Percentiles rank a stretch among this genome's conserved stretches.
phyloP scores from a whole-genome alignment of 2,888 invertebrate species.

The Mesorhabditis belari region DNA sequence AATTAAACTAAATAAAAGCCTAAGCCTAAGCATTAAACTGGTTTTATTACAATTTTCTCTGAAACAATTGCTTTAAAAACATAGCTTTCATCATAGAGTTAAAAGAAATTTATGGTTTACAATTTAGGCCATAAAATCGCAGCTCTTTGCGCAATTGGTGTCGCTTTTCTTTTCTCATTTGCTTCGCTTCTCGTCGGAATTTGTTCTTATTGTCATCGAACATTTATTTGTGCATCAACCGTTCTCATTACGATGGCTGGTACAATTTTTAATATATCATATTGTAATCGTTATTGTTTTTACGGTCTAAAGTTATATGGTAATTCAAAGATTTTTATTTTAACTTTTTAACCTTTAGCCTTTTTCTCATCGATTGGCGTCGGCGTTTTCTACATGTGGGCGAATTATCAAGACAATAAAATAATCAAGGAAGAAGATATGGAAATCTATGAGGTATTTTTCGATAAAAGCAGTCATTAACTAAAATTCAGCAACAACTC shows the following conservation, averaged over 20 bases:
- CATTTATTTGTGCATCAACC: slow-evolving; percentile 31
- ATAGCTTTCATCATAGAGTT: background rate
- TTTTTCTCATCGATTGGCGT: slow-evolving; percentile 34
- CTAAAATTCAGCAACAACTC: slow-evolving; percentile 37
- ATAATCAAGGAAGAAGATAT: slow-evolving; percentile 46
- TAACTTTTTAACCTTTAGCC: slow-evolving; percentile 20
- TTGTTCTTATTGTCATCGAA: slow-evolving; percentile 34
- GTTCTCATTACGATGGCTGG: slow-evolving; percentile 43
- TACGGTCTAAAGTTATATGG: too few relatives aligned
- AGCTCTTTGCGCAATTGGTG: slow-evolving; percentile 30
- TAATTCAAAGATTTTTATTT: background rate
- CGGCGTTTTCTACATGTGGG: slow-evolving; percentile 44
- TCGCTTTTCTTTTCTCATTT: slow-evolving; percentile 20
- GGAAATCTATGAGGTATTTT: slow-evolving; percentile 41
- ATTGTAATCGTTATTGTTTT: too few relatives aligned
- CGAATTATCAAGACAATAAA: slow-evolving; percentile 50
- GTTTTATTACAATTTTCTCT: background rate
- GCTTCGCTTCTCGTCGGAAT: slow-evolving; percentile 15
- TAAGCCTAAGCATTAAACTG: too few relatives aligned
- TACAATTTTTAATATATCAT: too few relatives aligned
- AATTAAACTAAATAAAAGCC: too few relatives aligned
- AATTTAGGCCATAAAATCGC: slow-evolving; percentile 49
- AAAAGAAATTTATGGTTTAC: background rate
- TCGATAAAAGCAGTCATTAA: background rate
- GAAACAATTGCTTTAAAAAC: background rate